Base-by-base conservation (phyloP, 2,888 invertebrate species). In the Agapostemon virescens region DNA sequence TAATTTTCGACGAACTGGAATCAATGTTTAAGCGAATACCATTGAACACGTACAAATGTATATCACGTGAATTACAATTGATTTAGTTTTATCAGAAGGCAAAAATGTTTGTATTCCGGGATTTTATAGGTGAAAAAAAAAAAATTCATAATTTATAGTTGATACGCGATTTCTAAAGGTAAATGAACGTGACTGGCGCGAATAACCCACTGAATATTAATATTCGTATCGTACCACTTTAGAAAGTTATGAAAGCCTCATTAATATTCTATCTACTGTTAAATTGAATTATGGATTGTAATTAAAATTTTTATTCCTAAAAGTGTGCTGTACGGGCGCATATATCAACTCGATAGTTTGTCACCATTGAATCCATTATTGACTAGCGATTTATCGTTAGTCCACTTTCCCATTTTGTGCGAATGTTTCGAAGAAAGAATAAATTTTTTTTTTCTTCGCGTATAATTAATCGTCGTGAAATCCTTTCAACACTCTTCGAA, bases 231-330 rank as follows among this genome's bases (percentile, higher is more conserved):
- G 71, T 72, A 72, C 42, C 63, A 78, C 78, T 80, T 80, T 77
- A 80, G 71, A 80, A 80, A 80, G 77, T 71, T 73, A 78, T 77
- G 77, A 77, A 69, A 78, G 78, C 78, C 77, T 73, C 72, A 77
- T 80, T 80, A 78, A 77, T 80, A 78, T 77, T 77, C 69, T 72
- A 69, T 68, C 78, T 73, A 80, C 64, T 52, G 64, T 72, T 69
- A 42, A 79, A 72, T 55, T 69, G 69, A 72, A 80, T 80, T 63
- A 72, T 64, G 69, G 30, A 61, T 58, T 42, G 78, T 52, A 66
- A 55, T 80, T 69, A 72, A 80, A 77, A 71, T 72, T 79, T 79
- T 80, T 80, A 69, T 78, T 17, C 40, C 76, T 45, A 58, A 40
- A 55, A 69, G 26, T 26, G 38, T 26, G 23, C 17, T 11, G 38